These are phyloP conservation scores for Lucifuga dentata DNA, from an alignment of 2,113 vertebrate species.

Conservation along the genomic window DNA sequence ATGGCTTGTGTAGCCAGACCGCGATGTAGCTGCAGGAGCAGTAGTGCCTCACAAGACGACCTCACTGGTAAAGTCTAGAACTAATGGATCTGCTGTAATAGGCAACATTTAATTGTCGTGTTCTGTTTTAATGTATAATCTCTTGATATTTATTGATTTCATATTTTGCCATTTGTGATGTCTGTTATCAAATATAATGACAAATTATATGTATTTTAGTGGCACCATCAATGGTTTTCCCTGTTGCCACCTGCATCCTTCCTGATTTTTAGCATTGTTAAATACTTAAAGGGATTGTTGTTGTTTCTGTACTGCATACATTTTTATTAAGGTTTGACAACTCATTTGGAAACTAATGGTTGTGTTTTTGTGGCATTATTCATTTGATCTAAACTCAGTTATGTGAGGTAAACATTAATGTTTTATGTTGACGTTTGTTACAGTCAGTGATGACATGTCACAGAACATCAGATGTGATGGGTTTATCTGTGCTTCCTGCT, in stretches of 20 bases:
- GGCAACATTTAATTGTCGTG: constrained; percentile 18
- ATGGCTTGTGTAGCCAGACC: constrained; percentile 8
- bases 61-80: constrained; percentile 21
- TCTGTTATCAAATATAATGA: constrained; percentile 16
- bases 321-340: neutral
- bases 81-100: neutral
- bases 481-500: constrained; percentile 3
- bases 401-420: neutral
- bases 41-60: neutral
- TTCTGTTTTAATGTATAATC: constrained; percentile 23
- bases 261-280: constrained; percentile 11
- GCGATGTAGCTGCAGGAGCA: constrained; percentile 3
- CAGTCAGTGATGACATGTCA: constrained; percentile 12
- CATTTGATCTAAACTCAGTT: neutral
- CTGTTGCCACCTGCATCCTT: constrained; percentile 2
- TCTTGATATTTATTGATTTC: constrained; percentile 49
- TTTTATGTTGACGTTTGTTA: constrained; percentile 9
- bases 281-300: constrained; percentile 6
- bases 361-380: neutral
- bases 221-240: neutral
- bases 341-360: constrained; percentile 11
- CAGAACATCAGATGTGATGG: neutral
- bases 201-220: constrained; percentile 3
- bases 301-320: constrained; percentile 3
- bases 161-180: constrained; percentile 18